A percentile compares a stretch with the other conserved stretches of the same genome.
These are phyloP conservation scores for Mayetiola destructor DNA, from an alignment of 2,888 invertebrate genomes.

Conservation along the genomic window DNA sequence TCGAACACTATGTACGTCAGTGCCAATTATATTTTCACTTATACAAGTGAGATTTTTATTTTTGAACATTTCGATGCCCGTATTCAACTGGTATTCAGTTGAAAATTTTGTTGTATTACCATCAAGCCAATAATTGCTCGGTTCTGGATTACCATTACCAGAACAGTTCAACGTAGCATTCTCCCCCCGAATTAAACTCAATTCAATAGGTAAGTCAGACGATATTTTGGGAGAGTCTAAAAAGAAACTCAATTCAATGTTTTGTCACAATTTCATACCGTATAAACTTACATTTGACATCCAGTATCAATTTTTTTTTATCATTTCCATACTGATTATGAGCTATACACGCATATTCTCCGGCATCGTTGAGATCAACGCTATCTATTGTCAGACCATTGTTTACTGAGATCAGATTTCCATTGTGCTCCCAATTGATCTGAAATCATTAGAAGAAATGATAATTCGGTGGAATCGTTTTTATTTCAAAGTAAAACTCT, in stretches of 20 bases:
- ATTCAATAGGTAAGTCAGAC: not conserved
- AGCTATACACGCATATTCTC: not conserved
- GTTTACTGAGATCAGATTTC: not conserved
- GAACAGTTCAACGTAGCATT: not conserved
- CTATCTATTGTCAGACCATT: not conserved
- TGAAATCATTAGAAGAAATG: not conserved
- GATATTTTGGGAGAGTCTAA: not conserved
- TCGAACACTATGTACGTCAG: not conserved
- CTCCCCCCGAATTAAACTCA: not conserved
- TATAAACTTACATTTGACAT: not conserved
- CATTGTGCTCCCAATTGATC: not conserved
- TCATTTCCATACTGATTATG: not conserved
- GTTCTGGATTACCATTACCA: not conserved
- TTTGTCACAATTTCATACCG: too few species aligned
- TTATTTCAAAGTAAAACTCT: not conserved
- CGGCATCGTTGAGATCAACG: not conserved
- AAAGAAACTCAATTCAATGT: not conserved
- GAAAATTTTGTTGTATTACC: not conserved
- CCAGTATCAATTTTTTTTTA: not conserved
- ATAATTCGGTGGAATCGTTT: not conserved
- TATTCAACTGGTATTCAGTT: not conserved
- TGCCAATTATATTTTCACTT: not conserved
- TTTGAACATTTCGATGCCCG: not conserved
- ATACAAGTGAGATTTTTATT: not conserved
- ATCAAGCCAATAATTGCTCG: not conserved